Evolutionary conservation across 2,113 vertebrate species (phyloP).

Genomic region (Paradoxurus hermaphroditus): DNA sequence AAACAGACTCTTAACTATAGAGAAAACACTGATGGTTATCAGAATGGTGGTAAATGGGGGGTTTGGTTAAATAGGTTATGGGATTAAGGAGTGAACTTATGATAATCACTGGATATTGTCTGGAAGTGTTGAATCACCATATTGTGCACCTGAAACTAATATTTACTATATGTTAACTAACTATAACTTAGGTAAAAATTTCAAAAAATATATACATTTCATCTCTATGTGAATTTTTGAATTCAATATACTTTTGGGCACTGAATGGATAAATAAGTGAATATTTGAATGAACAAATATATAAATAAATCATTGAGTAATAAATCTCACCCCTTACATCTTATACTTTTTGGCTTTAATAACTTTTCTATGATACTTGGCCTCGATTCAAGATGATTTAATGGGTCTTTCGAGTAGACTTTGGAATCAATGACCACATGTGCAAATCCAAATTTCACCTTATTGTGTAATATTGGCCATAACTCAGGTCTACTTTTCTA

Average conservation of each 20-base stretch:
- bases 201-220: not conserved
- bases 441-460: not conserved
- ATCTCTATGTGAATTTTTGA: not conserved
- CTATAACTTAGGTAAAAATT: not conserved
- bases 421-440: not conserved
- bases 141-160: not conserved
- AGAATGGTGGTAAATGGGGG: not conserved
- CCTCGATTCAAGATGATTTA: not conserved
- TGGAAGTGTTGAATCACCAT: not conserved
- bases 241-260: not conserved
- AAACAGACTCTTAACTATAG: not conserved
- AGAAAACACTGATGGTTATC: not conserved
- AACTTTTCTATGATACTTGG: not conserved
- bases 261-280: not conserved
- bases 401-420: no score
- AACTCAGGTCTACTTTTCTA: not conserved
- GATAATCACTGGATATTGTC: not conserved
- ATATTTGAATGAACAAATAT: not conserved
- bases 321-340: not conserved
- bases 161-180: not conserved
- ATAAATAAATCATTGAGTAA: not conserved
- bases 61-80: not conserved
- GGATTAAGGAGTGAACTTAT: not conserved
- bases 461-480: not conserved
- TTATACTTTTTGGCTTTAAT: not conserved